Evolutionary conservation across 2,888 invertebrate genomes (phyloP).

Genomic region (Tromatobia lineatoria): DNA sequence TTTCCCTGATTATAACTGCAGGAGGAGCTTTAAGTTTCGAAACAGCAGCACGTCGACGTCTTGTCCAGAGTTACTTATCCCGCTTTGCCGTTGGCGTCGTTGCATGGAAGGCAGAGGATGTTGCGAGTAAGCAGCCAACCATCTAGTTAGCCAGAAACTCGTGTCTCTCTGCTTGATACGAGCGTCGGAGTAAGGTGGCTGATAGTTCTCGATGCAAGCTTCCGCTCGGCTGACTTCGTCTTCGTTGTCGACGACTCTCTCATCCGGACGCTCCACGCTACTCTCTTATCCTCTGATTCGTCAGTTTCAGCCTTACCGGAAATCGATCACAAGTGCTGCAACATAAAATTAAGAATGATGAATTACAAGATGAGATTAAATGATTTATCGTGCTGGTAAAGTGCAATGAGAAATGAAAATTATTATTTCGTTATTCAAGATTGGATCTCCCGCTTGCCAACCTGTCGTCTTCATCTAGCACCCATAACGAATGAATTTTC

Average conservation of each 20-base stretch:
- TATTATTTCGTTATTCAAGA: constrained; percentile 15
- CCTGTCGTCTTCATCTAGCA: not conserved
- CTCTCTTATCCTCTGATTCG: constrained; percentile 38
- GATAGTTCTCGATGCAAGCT: constrained; percentile 33
- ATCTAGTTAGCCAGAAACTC: constrained; percentile 20
- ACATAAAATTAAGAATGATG: constrained; percentile 23
- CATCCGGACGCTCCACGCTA: constrained; percentile 10
- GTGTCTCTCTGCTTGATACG: constrained; percentile 16
- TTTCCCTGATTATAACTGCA: constrained; percentile 27
- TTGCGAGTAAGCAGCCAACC: not conserved
- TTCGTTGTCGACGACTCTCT: constrained; percentile 16
- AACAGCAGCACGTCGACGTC: constrained; percentile 21
- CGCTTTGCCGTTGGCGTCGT: not conserved
- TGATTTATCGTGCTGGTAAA: not conserved
- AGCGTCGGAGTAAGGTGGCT: constrained; percentile 4
- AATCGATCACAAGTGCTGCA: constrained; percentile 59
- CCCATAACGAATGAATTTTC: too few relatives aligned
- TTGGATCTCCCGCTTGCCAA: not conserved
- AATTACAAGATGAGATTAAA: constrained; percentile 13
- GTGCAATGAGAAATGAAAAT: not conserved
- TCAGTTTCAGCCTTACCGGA: constrained; percentile 25
- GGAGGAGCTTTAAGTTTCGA: constrained; percentile 29
- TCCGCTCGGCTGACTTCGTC: constrained; percentile 33
- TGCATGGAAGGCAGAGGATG: not conserved
- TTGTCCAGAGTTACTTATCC: constrained; percentile 38